Base-by-base conservation (phyloP, 2,888 invertebrate genomes). In the Agonopterix subpropinquella region DNA sequence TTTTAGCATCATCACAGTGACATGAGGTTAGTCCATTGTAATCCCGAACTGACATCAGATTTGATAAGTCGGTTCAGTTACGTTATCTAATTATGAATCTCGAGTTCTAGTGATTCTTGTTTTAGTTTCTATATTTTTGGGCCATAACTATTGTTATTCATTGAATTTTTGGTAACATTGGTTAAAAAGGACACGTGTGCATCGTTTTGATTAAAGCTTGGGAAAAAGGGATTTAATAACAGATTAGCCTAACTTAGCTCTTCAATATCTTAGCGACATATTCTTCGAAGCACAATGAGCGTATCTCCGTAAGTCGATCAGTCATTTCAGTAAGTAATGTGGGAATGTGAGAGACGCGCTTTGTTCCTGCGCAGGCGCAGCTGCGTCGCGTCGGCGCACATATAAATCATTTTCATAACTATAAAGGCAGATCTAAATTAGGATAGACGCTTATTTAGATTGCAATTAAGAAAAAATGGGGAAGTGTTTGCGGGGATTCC, bases 271-370 rank as follows among this genome's bases (percentile, higher is more conserved):
- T 47, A 47, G 46, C 43, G 50, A 50, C 50, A 50, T 47, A 47
- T 47, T 41, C 36, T 13, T 7, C 45, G 13, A 39, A 8, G 47
- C 36, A 50, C 47, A 50, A 50, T 50, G 45, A 47, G 28, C 28
- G 47, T 52, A 52, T 52, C 52, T 60, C 62, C 64, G 64, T 56
- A 56, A 59, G 66, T 65, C 74, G 66, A 80, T 81, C 81, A 73
- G 69, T 82, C 82, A 82, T 78, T 73, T 71, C 68, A 62, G 59
- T 80, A 80, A 81, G 73, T 77, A 77, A 80, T 82, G 82, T 84
- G 84, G 75, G 82, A 84, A 83, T 70, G 71, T 55, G 61, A 55
- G 55, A 57, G 48, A 44, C 52, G 42, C 62, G 59, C 67, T 77
- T 77, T 77, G 76, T 77, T 66, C 58, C 54, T 61, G 52, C 66